Evolutionary conservation across 2,888 invertebrate genomes (phyloP).

Genomic region (Lasioglossum morio): DNA sequence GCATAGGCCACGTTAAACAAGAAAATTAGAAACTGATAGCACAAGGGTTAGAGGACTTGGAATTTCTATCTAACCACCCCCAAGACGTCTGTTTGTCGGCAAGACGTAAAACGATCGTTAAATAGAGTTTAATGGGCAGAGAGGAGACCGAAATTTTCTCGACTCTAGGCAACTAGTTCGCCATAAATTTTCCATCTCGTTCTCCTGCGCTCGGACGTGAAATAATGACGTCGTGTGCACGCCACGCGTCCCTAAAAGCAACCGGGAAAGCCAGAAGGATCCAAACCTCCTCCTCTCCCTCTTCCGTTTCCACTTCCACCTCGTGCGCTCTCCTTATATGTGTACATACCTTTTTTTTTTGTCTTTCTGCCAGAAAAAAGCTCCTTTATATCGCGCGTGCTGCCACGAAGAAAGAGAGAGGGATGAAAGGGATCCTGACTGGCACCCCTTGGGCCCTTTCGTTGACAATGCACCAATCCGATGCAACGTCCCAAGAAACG

Average conservation of each 20-base stretch:
- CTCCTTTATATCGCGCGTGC: constrained; percentile 72
- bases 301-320: constrained; percentile 61
- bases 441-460: constrained; percentile 69
- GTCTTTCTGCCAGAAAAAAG: constrained; percentile 70
- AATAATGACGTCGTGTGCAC: constrained; percentile 76
- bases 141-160: constrained; percentile 31
- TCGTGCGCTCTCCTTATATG: constrained; percentile 1
- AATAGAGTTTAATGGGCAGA: constrained; percentile 28
- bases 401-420: constrained; percentile 64
- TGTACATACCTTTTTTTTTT: constrained; percentile 51
- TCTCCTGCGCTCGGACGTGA: constrained; percentile 45
- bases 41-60: not conserved
- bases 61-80: not conserved
- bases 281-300: constrained; percentile 16
- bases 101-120: constrained; percentile 26
- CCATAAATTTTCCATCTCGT: constrained; percentile 66
- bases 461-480: constrained; percentile 74
- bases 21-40: not conserved
- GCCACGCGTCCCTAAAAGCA: constrained; percentile 74
- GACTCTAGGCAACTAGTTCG: constrained; percentile 63
- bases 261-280: constrained; percentile 49
- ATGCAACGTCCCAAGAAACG: constrained; percentile 76
- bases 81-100: not conserved
- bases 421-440: constrained; percentile 71
- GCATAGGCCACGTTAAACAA: not conserved